These are phyloP conservation scores for Drosophila leonis DNA, from an alignment of 2,888 invertebrate species.

Conservation along the genomic window DNA sequence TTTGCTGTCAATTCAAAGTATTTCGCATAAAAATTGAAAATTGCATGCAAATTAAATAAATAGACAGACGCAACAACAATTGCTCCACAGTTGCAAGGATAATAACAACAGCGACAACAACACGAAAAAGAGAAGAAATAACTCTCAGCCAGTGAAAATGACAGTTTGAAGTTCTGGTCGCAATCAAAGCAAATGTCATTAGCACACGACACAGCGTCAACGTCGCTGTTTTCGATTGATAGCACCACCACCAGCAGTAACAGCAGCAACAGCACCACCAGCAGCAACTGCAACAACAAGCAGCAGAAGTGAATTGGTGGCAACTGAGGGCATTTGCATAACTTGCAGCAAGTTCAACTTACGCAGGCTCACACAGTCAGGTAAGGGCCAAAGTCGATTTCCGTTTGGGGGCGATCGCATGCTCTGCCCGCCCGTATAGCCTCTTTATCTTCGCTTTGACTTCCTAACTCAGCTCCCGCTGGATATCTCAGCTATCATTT, in stretches of 20 bases:
- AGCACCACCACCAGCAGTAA: constrained; percentile 31
- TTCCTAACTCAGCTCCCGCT: background rate
- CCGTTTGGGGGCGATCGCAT: constrained; percentile 53
- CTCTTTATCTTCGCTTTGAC: background rate
- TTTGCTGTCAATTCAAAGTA: constrained; percentile 75
- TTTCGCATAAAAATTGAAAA: constrained; percentile 78
- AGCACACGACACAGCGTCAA: constrained; percentile 64
- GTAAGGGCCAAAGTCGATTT: constrained; percentile 79
- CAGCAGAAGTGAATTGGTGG: constrained; percentile 29
- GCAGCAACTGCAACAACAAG: constrained; percentile 19
- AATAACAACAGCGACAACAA: constrained; percentile 11
- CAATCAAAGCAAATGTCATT: constrained; percentile 80
- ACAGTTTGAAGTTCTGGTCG: constrained; percentile 68
- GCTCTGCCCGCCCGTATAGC: constrained; percentile 12
- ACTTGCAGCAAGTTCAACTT: constrained; percentile 67
- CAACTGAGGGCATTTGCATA: constrained; percentile 70
- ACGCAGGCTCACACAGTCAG: constrained; percentile 55
- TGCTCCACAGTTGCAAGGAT: constrained; percentile 8
- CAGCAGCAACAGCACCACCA: constrained; percentile 19
- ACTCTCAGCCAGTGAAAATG: constrained; percentile 60
- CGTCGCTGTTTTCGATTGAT: constrained; percentile 58
- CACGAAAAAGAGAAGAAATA: constrained; percentile 2
- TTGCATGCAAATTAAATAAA: constrained; percentile 82
- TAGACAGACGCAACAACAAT: constrained; percentile 54
- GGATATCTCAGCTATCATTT: constrained; percentile 63